These are phyloP conservation scores for Porites divaricata DNA, from an alignment of 92 coral and sea anemone species.

Conservation along the genomic window DNA sequence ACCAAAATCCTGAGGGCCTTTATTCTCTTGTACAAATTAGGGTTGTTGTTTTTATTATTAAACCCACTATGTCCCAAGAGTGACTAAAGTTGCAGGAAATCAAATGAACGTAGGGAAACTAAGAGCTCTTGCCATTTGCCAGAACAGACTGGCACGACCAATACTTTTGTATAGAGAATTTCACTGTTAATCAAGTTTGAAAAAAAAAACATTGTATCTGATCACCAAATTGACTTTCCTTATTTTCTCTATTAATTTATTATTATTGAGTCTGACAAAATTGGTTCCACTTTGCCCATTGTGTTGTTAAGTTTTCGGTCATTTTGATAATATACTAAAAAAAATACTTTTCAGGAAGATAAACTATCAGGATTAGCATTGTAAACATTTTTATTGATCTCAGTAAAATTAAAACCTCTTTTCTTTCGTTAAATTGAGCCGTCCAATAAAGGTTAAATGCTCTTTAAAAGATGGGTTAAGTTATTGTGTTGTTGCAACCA, in stretches of 20 bases:
- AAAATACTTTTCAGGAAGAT: background rate
- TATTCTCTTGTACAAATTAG: background rate
- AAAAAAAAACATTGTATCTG: too few species aligned
- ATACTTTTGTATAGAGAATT: too few species aligned
- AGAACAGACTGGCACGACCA: too few species aligned
- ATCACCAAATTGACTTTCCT: too few species aligned
- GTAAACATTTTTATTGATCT: background rate
- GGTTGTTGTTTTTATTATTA: background rate
- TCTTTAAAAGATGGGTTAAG: background rate
- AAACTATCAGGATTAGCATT: background rate
- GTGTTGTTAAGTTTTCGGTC: background rate
- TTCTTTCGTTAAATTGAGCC: background rate
- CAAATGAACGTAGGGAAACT: too few species aligned
- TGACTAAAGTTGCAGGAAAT: too few species aligned
- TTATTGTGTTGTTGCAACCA: background rate
- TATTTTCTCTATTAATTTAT: too few species aligned
- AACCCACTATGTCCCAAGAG: too few species aligned
- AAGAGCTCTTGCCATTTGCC: too few species aligned
- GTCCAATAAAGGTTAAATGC: background rate
- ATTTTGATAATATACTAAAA: too few species aligned
- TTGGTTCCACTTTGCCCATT: background rate
- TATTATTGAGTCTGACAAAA: too few species aligned
- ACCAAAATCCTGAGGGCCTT: background rate
- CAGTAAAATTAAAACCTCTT: background rate
- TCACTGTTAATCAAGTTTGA: too few species aligned